Evolutionary conservation across 2,113 vertebrate species (phyloP), one percentile per base, ranked within the genome.

Genomic region (Mionectes macconnelli): DNA sequence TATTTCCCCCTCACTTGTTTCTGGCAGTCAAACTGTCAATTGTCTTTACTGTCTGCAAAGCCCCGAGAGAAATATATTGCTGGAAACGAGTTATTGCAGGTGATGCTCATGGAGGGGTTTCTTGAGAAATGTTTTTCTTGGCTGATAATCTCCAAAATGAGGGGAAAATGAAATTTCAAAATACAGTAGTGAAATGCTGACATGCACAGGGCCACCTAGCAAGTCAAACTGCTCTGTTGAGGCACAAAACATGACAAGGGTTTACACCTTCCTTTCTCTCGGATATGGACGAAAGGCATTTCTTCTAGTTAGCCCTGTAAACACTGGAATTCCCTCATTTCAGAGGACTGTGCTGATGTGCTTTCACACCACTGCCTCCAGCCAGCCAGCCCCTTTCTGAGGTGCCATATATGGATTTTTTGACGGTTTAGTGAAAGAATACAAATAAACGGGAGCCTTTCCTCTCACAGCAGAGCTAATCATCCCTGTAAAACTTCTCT

Each of bases 1-100:
- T 40, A 79, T 73, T 68, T 84, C 44, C 44, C n/a, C 56, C 76
- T 78, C 30, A 0, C 66, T 84, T 67, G 31, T 70, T 94, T 42
- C 72, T 81, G 66, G 69, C 19, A 93, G 59, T 84, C 73, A 63
- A 73, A 62, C 60, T 67, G 49, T 37, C 87, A 94, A 84, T 70
- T 87, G 73, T 59, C 55, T 87, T 95, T 66, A 83, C 59, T 30
- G 44, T 83, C 92, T 97, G 86, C 56, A 77, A 80, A 91, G 88
- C 69, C 93, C 77, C 30, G 37, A 66, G 83, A 81, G 68, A 74
- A 94, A 88, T 19, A 78, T 52, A 75, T 35, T 3, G 8, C 70
- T n/a, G 72, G 86, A 93, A 94, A 78, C 68, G 11, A 60, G 67
- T 93, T 87, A 67, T 23, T 86, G 88, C 50, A 90, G 68, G 39